phyloP scores from a whole-genome alignment of 2,113 vertebrate genomes.

The Podocnemis expansa region DNA sequence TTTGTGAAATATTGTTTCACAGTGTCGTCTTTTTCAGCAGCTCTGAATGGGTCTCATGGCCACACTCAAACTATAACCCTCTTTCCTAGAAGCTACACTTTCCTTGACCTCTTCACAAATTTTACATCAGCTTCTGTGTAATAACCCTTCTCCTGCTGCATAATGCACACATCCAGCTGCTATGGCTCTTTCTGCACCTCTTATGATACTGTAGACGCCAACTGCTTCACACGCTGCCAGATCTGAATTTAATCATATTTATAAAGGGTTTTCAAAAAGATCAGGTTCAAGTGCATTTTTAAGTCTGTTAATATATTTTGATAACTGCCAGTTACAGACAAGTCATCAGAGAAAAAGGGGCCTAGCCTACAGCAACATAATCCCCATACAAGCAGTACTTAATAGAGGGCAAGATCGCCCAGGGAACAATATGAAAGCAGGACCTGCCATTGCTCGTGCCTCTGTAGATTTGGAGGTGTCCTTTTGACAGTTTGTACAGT shows the following conservation, averaged over 20 bases:
- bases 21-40: background rate
- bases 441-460: background rate
- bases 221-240: background rate
- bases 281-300: constrained; percentile 5
- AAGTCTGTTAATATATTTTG: background rate
- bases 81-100: background rate
- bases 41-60: background rate
- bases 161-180: background rate
- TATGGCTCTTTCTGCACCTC: background rate
- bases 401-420: background rate
- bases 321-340: background rate
- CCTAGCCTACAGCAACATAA: background rate
- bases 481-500: background rate
- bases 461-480: background rate
- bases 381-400: background rate
- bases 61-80: background rate
- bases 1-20: background rate
- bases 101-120: background rate
- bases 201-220: background rate
- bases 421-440: background rate
- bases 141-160: background rate
- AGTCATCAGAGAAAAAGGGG: background rate
- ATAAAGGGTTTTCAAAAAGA: constrained; percentile 1
- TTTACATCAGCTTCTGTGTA: background rate
- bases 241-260: background rate